phyloP scores from a whole-genome alignment of 2,888 invertebrate species.

The Apoda limacodes region DNA sequence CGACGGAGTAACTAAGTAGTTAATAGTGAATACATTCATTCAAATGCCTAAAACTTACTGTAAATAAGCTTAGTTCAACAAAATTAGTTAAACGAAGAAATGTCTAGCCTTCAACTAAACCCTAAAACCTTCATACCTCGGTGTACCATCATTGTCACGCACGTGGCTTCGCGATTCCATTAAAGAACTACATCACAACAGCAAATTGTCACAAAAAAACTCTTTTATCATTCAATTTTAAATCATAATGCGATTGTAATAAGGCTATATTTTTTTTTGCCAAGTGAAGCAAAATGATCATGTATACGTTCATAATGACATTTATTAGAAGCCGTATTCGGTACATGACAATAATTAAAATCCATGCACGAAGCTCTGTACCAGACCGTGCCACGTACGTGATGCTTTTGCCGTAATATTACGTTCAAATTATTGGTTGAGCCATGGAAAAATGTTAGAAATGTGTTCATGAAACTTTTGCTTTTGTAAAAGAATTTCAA shows the following conservation, averaged over 20 bases:
- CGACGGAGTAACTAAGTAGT: too few species aligned
- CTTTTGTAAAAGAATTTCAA: too few species aligned
- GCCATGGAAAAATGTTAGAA: too few species aligned
- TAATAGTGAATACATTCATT: too few species aligned
- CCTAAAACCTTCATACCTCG: too few species aligned
- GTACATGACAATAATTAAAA: constrained; percentile 70
- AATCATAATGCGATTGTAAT: constrained; percentile 13
- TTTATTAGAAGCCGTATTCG: constrained; percentile 66
- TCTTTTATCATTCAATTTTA: constrained; percentile 13
- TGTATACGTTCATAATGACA: constrained; percentile 61
- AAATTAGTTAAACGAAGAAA: too few species aligned
- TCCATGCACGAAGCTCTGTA: constrained; percentile 63
- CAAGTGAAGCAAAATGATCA: constrained; percentile 22
- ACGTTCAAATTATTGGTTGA: constrained; percentile 40
- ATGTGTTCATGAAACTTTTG: too few species aligned
- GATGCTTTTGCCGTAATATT: constrained; percentile 53
- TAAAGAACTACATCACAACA: constrained; percentile 54
- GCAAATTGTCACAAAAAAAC: constrained; percentile 14
- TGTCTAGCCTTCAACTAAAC: too few species aligned
- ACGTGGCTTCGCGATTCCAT: constrained; percentile 57
- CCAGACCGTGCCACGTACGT: constrained; percentile 60
- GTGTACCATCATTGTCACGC: constrained; percentile 62
- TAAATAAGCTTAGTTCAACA: too few species aligned
- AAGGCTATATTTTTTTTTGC: constrained; percentile 16
- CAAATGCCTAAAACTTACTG: too few species aligned